Base-by-base conservation (phyloP, 2,113 vertebrate genomes). In the Tympanuchus pallidicinctus region DNA sequence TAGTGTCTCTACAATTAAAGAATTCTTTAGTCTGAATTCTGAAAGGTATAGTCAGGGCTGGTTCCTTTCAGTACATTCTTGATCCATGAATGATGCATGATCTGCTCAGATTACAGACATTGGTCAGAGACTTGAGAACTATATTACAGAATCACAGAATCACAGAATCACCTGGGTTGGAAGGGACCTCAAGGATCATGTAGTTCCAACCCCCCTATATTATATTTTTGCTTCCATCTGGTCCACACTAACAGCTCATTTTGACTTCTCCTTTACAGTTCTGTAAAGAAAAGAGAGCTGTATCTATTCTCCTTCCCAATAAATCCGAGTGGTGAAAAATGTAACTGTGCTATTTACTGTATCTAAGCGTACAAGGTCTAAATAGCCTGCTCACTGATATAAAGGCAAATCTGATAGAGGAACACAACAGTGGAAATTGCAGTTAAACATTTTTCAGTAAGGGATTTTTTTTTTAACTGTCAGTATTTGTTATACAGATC, bases 11-110 rank as follows among this genome's bases (percentile, higher is more conserved):
- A 86, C 22, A 78, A 73, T 30, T 64, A 76, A 78, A 92, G 15
- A 94, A 94, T 78, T 93, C 15, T 77, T 90, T 90, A 74, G 38
- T 64, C 38, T 89, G 32, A 88, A 69, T 92, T 88, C 50, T 83
- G 25, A 57, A 92, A 90, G 86, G 88, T 64, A 83, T 92, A 88
- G 90, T 90, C 70, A 57, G 90, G 80, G 90, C 80, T 90, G 90
- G 10, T 91, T 88, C 38, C 67, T 94, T 94, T 93, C 69, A 93
- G 32, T 56, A 81, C 45, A 67, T 47, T 42, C 50, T 88, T 91
- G 76, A 65, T 89, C 75, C 20, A 50, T 78, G 88, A 88, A 66
- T 77, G 60, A 47, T 71, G 38, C n/a, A 14, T 63, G 86, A 19
- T 88, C 76, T 96, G 80, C 88, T 77, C 82, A 84, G 8, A 36